Evolutionary conservation across 2,797 vertebrate genomes (phyloP).

Genomic region (Sebastes matsubarae): DNA sequence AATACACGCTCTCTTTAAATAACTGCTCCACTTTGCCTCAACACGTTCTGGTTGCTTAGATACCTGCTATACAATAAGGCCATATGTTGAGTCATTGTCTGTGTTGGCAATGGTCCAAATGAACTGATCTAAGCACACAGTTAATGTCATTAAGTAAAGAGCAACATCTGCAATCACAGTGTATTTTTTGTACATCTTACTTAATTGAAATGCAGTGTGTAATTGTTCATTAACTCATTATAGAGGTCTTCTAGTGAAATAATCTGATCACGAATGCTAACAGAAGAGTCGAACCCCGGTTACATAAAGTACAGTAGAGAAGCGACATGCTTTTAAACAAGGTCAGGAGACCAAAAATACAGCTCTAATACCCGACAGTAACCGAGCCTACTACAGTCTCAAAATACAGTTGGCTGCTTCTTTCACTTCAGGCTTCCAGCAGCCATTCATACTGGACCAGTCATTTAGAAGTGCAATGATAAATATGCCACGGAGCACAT

Average conservation of each 20-base stretch:
- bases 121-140: neutral
- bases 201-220: neutral
- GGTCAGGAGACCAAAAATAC: slow-evolving; percentile 66
- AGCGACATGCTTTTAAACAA: slow-evolving; percentile 22
- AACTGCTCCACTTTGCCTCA: slow-evolving; percentile 51
- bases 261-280: neutral
- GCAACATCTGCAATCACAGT: neutral
- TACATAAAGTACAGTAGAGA: slow-evolving; percentile 43
- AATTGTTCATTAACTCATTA: neutral
- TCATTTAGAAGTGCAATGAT: slow-evolving; percentile 67
- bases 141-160: neutral
- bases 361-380: slow-evolving; percentile 23
- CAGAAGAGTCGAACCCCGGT: neutral
- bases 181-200: neutral
- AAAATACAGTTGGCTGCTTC: slow-evolving; percentile 55
- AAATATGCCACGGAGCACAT: slow-evolving; percentile 70
- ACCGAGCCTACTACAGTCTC: slow-evolving; percentile 59
- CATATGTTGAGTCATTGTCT: slow-evolving; percentile 17
- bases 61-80: slow-evolving; percentile 1
- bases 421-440: slow-evolving; percentile 29
- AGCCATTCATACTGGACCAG: slow-evolving; percentile 64
- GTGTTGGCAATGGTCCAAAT: neutral
- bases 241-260: neutral
- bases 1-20: slow-evolving; percentile 68
- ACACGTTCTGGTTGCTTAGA: slow-evolving; percentile 30